A percentile compares a stretch with the other conserved stretches of the same genome.
Evolutionary conservation across 2,888 invertebrate genomes (phyloP).

Genomic region (Oxycera nigricornis): DNA sequence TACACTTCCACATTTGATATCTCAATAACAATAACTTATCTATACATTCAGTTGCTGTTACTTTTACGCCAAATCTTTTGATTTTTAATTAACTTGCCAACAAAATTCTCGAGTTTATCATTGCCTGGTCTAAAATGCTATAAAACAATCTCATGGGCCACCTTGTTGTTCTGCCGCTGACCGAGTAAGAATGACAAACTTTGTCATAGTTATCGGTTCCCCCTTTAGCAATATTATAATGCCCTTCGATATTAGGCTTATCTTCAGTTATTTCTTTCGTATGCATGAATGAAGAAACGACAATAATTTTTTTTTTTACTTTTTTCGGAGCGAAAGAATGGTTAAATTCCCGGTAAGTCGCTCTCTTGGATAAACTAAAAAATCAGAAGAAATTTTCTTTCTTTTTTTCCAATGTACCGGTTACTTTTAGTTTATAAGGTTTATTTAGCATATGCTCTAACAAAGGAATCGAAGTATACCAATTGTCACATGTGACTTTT

Average conservation of each 20-base stretch:
- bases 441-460: no score
- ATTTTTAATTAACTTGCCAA: neutral
- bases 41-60: no score
- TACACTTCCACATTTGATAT: no score
- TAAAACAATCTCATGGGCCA: neutral
- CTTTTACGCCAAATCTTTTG: no score
- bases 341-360: neutral
- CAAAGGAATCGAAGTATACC: no score
- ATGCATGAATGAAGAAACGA: neutral
- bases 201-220: neutral
- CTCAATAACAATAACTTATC: neutral
- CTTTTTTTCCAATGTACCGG: no score
- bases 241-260: neutral
- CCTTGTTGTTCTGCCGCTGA: neutral
- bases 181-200: neutral
- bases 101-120: neutral
- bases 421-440: no score
- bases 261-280: neutral
- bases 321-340: neutral
- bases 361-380: no score
- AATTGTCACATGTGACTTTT: no score
- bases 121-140: neutral
- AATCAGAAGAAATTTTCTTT: no score
- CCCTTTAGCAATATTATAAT: neutral
- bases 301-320: neutral